phyloP scores from a whole-genome alignment of 2,888 invertebrate genomes.

The Cinara cedri region DNA sequence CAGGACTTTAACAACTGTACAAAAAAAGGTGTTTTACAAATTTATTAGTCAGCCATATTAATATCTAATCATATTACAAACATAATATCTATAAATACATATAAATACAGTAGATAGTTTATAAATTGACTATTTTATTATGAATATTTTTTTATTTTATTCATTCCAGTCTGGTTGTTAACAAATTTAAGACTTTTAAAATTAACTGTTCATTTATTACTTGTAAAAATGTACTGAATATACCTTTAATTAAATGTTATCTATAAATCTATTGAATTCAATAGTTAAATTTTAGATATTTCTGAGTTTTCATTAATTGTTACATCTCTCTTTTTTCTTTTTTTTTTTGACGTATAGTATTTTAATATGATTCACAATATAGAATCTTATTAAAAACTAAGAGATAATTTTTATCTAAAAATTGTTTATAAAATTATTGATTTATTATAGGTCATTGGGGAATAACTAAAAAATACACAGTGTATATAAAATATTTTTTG shows the following conservation, averaged over 20 bases:
- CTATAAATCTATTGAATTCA: slow-evolving; percentile 29
- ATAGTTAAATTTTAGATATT: slow-evolving; percentile 44
- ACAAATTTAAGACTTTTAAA: slow-evolving; percentile 27
- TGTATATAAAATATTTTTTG: slow-evolving; percentile 25
- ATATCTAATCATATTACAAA: slow-evolving; percentile 44
- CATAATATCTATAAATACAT: slow-evolving; percentile 22
- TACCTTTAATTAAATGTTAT: slow-evolving; percentile 8
- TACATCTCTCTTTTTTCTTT: background rate
- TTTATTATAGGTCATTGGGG: slow-evolving; percentile 19
- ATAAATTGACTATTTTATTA: slow-evolving; percentile 46
- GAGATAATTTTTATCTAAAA: slow-evolving; percentile 2
- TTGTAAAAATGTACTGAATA: slow-evolving; percentile 39
- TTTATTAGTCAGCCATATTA: slow-evolving; percentile 52
- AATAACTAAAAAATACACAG: slow-evolving; percentile 16
- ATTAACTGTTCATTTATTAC: slow-evolving; percentile 13
- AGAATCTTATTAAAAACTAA: background rate
- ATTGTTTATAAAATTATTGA: slow-evolving; percentile 5
- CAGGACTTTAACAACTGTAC: slow-evolving; percentile 55
- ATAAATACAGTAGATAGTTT: slow-evolving; percentile 18
- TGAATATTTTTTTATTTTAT: slow-evolving; percentile 31
- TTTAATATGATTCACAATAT: slow-evolving; percentile 13
- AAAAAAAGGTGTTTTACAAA: slow-evolving; percentile 56
- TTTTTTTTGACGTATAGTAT: slow-evolving; percentile 20
- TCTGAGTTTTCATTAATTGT: slow-evolving; percentile 33
- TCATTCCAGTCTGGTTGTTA: slow-evolving; percentile 45